These are phyloP conservation scores for Bombus soroeensis DNA, from an alignment of 1,140 invertebrate species.

Conservation along the genomic window DNA sequence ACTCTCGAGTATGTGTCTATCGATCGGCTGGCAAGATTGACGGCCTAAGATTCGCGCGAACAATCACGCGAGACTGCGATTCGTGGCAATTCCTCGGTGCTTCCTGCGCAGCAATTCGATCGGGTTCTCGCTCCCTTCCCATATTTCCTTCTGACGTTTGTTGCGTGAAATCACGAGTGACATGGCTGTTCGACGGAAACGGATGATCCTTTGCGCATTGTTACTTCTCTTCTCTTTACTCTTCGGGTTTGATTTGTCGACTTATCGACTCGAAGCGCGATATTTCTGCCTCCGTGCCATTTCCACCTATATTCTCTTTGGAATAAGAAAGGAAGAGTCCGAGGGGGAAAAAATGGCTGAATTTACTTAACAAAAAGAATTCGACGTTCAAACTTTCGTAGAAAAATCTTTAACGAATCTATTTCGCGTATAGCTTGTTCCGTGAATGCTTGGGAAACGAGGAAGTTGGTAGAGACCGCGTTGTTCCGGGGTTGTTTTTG, in stretches of 20 bases:
- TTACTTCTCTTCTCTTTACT: neutral
- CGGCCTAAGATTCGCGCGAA: neutral
- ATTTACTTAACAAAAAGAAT: neutral
- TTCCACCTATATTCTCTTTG: neutral
- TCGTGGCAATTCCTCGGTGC: neutral
- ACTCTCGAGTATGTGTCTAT: neutral
- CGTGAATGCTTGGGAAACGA: neutral
- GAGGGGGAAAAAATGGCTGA: too few relatives aligned
- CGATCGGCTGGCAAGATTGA: neutral
- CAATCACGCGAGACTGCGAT: neutral
- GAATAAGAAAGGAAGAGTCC: neutral
- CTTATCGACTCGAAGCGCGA: neutral
- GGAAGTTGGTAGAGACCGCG: neutral
- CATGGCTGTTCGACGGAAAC: constrained; percentile 7
- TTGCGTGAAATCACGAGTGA: neutral
- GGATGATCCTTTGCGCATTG: constrained; percentile 14
- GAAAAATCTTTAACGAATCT: neutral
- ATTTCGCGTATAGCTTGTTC: neutral
- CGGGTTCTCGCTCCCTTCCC: neutral
- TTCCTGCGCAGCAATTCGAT: neutral
- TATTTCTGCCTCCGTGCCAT: neutral
- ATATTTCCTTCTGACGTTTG: neutral
- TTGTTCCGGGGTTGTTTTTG: neutral
- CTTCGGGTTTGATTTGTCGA: neutral
- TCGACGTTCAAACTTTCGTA: neutral